Percentiles rank a stretch among this genome's conserved stretches.
Evolutionary conservation across 2,113 vertebrate species (phyloP).

Genomic region (Regulus satrapa): DNA sequence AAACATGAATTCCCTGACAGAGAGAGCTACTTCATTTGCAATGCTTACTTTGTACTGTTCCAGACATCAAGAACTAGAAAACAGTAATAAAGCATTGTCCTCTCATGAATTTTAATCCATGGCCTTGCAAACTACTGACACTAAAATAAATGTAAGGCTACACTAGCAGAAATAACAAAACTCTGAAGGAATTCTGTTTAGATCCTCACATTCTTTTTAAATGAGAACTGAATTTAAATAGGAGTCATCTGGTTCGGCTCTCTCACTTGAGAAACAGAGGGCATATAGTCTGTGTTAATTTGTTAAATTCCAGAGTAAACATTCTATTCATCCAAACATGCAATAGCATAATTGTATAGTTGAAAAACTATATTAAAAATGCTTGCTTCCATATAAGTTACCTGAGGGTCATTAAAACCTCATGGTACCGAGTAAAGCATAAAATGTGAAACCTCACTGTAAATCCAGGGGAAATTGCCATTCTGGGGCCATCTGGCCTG

Average conservation of each 20-base stretch:
- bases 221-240: background rate
- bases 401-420: background rate
- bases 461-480: background rate
- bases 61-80: background rate
- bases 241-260: background rate
- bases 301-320: background rate
- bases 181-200: conserved; percentile 4
- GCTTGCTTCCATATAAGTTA: background rate
- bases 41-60: background rate
- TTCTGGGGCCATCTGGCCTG: background rate
- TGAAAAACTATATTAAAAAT: background rate
- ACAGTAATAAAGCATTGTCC: background rate
- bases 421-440: background rate
- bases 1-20: background rate
- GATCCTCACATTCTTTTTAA: conserved; percentile 10
- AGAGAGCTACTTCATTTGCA: background rate
- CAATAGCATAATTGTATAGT: background rate
- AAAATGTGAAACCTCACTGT: background rate
- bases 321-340: background rate
- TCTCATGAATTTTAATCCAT: conserved; percentile 5
- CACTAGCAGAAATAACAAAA: conserved; percentile 5
- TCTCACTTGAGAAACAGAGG: background rate
- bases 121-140: background rate
- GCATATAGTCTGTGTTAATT: background rate
- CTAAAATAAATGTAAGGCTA: conserved; percentile 36